Base-by-base conservation (phyloP, 2,113 vertebrate genomes). In the Pampusana beccarii region DNA sequence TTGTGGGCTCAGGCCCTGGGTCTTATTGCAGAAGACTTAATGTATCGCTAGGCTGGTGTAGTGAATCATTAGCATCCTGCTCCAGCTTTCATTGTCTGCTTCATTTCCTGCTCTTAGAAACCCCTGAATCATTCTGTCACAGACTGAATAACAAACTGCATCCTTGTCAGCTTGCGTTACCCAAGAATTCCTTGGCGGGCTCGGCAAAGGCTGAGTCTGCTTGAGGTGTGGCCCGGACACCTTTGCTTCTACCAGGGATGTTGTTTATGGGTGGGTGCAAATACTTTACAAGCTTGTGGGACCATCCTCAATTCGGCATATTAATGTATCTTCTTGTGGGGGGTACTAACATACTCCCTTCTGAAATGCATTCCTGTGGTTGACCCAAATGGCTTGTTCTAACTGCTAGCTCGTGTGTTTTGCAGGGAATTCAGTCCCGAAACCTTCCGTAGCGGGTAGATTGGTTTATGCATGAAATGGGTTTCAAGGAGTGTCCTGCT, bases 51-150 rank as follows among this genome's bases (percentile, higher is more conserved):
- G 83, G 79, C 91, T 93, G 95, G 89, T 67, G 75, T 81, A 96
- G 97, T 97, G 97, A 97, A 96, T 97, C 97, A 96, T 96, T 88
- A 95, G 87, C 95, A 95, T 95, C 97, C 96, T 65, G 91, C 78
- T 96, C 96, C 88, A 97, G 97, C 92, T 92, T 95, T 94, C 96
- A 92, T 96, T 96, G 95, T 97, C 95, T 96, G 77, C 80, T 93
- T 96, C 94, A 74, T 95, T 97, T 97, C 97, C 96, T 95, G 89
- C 95, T 97, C 93, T 86, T 96, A 91, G 86, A 97, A 97, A 84
- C 84, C 95, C 96, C 92, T 82, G 97, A 97, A 97, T 96, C 93
- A 78, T 95, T 95, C 95, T 96, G 97, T 96, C 95, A 92, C 57
- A 71, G 40, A n/a, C 86, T 88, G 89, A 95, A 93, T 95, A 94